phyloP scores from a whole-genome alignment of 2,888 invertebrate genomes.

The Itoplectis maculator region DNA sequence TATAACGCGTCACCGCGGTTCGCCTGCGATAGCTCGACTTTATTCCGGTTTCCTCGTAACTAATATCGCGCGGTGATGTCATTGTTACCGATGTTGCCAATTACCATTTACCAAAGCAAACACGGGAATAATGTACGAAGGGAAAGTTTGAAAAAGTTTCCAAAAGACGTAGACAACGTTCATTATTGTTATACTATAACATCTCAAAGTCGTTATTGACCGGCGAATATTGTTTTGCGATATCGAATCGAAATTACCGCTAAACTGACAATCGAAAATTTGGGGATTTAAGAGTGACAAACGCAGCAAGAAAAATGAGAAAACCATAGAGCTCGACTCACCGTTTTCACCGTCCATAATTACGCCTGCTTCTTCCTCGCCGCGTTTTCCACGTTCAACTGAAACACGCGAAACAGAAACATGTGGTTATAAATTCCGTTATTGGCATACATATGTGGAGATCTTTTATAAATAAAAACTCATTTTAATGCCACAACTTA shows the following conservation, averaged over 20 bases:
- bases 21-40: neutral
- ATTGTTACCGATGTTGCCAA: neutral
- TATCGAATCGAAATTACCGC: too few species aligned
- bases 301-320: neutral
- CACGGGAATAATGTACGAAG: too few species aligned
- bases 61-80: neutral
- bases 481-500: conserved; percentile 65
- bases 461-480: neutral
- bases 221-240: too few species aligned
- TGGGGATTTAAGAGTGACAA: neutral
- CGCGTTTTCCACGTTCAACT: conserved; percentile 83
- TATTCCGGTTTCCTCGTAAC: conserved; percentile 1
- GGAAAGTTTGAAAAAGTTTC: too few species aligned
- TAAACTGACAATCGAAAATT: too few species aligned
- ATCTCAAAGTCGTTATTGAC: too few species aligned
- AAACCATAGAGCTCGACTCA: conserved; percentile 72
- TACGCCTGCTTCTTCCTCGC: conserved; percentile 79
- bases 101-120: neutral
- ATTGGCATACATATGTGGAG: neutral
- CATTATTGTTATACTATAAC: too few species aligned
- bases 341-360: conserved; percentile 83
- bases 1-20: neutral
- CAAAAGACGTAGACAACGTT: too few species aligned
- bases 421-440: too few species aligned
- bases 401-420: conserved; percentile 65